A percentile compares a stretch with the other conserved stretches of the same genome.
phyloP scores from a whole-genome alignment of 2,797 vertebrate species.

The Halcyon chelicuti region DNA sequence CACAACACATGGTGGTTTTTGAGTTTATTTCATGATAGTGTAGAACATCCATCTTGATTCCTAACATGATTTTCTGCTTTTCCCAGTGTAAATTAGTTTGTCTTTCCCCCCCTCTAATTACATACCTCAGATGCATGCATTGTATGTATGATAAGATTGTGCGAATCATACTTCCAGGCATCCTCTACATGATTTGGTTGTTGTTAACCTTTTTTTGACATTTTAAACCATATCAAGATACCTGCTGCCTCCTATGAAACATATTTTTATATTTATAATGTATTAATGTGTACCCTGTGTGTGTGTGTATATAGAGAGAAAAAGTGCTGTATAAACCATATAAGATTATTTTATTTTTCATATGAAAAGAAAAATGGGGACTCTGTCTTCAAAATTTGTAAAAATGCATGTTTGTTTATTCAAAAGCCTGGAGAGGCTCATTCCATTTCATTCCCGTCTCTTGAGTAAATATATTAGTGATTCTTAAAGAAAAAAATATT shows the following conservation, averaged over 20 bases:
- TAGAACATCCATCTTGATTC: neutral
- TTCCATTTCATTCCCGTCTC: neutral
- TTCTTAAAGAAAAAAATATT: constrained; percentile 22
- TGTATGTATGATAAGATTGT: neutral
- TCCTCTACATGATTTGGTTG: neutral
- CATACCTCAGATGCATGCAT: neutral
- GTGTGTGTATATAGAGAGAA: neutral
- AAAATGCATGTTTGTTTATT: constrained; percentile 22
- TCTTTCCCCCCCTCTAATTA: neutral
- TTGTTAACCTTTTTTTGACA: neutral
- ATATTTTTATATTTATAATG: neutral
- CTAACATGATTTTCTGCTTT: neutral
- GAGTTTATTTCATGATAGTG: neutral
- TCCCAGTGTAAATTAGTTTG: neutral
- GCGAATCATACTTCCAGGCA: neutral
- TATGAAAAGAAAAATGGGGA: neutral
- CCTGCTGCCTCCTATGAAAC: neutral
- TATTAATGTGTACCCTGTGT: neutral
- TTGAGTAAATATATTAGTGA: constrained; percentile 25
- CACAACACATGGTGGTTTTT: neutral
- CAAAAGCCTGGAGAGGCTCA: neutral
- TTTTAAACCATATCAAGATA: neutral
- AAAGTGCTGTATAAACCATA: neutral
- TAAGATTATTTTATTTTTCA: constrained; percentile 6
- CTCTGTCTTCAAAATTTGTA: constrained; percentile 14